Base-by-base conservation (phyloP, 2,888 invertebrate species). In the Thymelicus acteon region DNA sequence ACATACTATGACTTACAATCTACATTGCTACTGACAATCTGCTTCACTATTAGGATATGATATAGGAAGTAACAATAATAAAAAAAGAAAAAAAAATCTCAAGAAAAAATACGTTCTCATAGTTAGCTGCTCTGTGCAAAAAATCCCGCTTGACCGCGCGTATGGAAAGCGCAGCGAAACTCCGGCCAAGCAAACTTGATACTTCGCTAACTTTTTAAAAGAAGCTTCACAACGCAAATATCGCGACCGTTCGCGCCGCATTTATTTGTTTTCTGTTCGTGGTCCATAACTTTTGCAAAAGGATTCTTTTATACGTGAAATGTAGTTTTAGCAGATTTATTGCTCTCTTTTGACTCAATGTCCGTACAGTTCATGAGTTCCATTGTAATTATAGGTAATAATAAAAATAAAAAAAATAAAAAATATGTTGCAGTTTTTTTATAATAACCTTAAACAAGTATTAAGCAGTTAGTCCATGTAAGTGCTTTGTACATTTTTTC, bases 71-170 rank as follows among this genome's bases (percentile, higher is more conserved):
- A 31, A 31, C 31, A 31, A 31, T 31, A 19, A 19, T 2, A 40
- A 52, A 67, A n/a, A 57, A 52, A 54, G 10, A 52, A 12, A n/a
- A 12, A 15, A 7, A 31, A 63, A 63, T 39, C 63, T 48, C 6
- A 66, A 57, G 39, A 61, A n/a, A 58, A 44, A 15, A 67, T 58
- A 66, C 19, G 75, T 72, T 77, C 72, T 63, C 10, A 5, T 67
- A 79, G 61, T 68, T 76, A 79, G 82, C 76, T 81, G 84, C 81
- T 92, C 93, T 93, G 80, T 88, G 87, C 72, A 78, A 81, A 86
- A 90, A 93, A 91, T 92, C 88, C 88, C 90, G 93, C 93, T 93
- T 93, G 93, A 93, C 93, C 93, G 93, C 91, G 90, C 92, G 92
- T 91, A 89, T 90, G 88, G 87, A 89, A 87, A 86, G 86, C 85